Percentiles rank a stretch among this genome's conserved stretches.
Evolutionary conservation across 2,888 invertebrate genomes (phyloP).

Genomic region (Pycnomerus fuliginosus): DNA sequence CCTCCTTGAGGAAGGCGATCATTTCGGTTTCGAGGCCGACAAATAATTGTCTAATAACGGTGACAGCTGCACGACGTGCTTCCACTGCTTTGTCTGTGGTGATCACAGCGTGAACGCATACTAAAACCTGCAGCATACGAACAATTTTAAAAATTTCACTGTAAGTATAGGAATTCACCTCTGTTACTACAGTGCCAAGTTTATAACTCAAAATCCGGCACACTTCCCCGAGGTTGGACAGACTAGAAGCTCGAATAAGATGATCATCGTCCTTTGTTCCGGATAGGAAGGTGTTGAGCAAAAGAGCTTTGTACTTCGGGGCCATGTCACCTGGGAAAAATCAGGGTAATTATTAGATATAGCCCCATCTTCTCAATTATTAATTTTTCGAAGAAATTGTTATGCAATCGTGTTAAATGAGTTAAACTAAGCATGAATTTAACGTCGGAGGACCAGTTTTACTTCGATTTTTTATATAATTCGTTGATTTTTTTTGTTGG

Average conservation of each 20-base stretch:
- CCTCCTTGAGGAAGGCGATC: slow-evolving; percentile 64
- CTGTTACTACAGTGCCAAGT: slow-evolving; percentile 69
- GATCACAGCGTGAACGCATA: slow-evolving; percentile 68
- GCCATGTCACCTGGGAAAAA: slow-evolving; percentile 68
- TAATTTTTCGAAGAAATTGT: too few relatives aligned
- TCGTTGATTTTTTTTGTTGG: too few relatives aligned
- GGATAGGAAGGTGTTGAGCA: slow-evolving; percentile 71
- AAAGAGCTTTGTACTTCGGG: slow-evolving; percentile 64
- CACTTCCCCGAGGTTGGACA: slow-evolving; percentile 82
- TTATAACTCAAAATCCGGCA: slow-evolving; percentile 73
- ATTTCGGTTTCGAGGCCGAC: slow-evolving; percentile 73
- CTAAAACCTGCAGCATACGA: slow-evolving; percentile 60
- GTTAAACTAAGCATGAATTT: too few relatives aligned
- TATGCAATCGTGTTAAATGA: too few relatives aligned
- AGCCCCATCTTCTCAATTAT: too few relatives aligned
- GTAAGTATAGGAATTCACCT: slow-evolving; percentile 57
- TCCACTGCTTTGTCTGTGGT: slow-evolving; percentile 70
- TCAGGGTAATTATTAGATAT: too few relatives aligned
- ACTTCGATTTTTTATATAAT: too few relatives aligned
- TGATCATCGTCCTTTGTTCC: slow-evolving; percentile 71
- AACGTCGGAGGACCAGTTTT: too few relatives aligned
- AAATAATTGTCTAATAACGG: slow-evolving; percentile 72
- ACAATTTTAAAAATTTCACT: background rate
- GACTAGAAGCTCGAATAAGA: slow-evolving; percentile 74
- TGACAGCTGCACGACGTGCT: slow-evolving; percentile 75